A percentile compares a stretch with the other conserved stretches of the same genome.
phyloP scores from a whole-genome alignment of 2,888 invertebrate species.

The Tetheella fluctuosa region DNA sequence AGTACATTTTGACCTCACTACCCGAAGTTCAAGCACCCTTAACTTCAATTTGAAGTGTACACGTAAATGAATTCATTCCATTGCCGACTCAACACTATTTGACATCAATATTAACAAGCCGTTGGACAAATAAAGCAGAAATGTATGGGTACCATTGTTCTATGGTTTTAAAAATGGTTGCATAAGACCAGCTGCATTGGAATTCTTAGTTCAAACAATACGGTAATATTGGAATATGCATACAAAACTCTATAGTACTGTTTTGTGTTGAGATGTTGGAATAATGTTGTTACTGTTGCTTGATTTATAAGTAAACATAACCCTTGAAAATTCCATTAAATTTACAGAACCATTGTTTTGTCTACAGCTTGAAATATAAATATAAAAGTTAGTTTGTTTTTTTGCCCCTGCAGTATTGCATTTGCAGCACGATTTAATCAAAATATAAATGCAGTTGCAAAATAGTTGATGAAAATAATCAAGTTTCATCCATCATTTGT shows the following conservation, averaged over 20 bases:
- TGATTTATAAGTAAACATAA: constrained; percentile 42
- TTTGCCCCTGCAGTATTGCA: constrained; percentile 17
- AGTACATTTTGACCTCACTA: constrained; percentile 38
- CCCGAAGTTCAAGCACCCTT: constrained; percentile 46
- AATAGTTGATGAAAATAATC: constrained; percentile 27
- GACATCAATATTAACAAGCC: constrained; percentile 46
- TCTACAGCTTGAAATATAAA: constrained; percentile 11
- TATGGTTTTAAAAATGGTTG: constrained; percentile 39
- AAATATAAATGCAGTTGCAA: constrained; percentile 17
- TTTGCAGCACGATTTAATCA: constrained; percentile 14
- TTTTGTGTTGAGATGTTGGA: constrained; percentile 38
- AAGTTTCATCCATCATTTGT: constrained; percentile 50
- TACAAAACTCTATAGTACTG: constrained; percentile 36
- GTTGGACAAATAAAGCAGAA: constrained; percentile 45
- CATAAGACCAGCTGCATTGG: constrained; percentile 51
- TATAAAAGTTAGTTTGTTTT: constrained; percentile 13
- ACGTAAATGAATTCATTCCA: constrained; percentile 46
- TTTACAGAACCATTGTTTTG: constrained; percentile 14
- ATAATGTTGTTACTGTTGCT: constrained; percentile 45
- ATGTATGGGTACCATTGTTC: constrained; percentile 49
- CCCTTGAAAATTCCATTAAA: constrained; percentile 22
- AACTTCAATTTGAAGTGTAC: constrained; percentile 32
- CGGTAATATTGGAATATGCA: constrained; percentile 39
- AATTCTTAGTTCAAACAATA: constrained; percentile 68
- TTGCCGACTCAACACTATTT: constrained; percentile 49